phyloP scores from a whole-genome alignment of 2,113 vertebrate genomes.

The Mugil cephalus region DNA sequence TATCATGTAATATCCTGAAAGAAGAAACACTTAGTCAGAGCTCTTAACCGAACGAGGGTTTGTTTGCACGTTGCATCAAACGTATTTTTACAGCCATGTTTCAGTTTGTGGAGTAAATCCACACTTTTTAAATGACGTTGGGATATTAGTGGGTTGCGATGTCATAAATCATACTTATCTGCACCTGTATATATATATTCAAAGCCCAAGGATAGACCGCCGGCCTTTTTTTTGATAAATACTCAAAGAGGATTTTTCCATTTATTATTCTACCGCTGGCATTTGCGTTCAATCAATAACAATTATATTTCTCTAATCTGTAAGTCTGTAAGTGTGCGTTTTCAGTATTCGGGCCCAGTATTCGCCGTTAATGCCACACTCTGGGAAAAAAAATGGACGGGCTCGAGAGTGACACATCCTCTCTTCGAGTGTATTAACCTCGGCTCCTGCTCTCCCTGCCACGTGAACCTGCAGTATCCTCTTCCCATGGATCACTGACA shows the following conservation, averaged over 20 bases:
- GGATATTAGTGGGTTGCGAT: background rate
- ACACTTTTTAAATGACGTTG: slow-evolving; percentile 9
- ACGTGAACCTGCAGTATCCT: slow-evolving; percentile 43
- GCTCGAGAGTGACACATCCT: slow-evolving; percentile 42
- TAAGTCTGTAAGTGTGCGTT: slow-evolving; percentile 6
- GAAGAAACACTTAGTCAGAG: slow-evolving; percentile 75
- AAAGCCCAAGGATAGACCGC: slow-evolving; percentile 12
- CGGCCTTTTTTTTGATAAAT: slow-evolving; percentile 21
- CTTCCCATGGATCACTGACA: slow-evolving; percentile 58
- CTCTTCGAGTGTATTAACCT: slow-evolving; percentile 47
- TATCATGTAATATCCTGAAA: slow-evolving; percentile 75
- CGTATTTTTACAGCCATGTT: background rate
- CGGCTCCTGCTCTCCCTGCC: slow-evolving; percentile 37
- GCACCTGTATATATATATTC: slow-evolving; percentile 29
- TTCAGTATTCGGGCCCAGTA: background rate
- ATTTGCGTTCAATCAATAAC: slow-evolving; percentile 50
- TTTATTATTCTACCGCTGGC: slow-evolving; percentile 52
- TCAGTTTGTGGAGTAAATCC: background rate
- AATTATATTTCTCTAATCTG: slow-evolving; percentile 8
- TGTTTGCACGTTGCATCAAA: background rate
- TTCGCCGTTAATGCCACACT: background rate
- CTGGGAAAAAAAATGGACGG: slow-evolving; percentile 12
- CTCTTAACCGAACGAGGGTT: slow-evolving; percentile 73
- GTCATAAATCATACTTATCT: slow-evolving; percentile 17
- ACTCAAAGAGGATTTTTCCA: slow-evolving; percentile 4